phyloP scores from a whole-genome alignment of 2,797 vertebrate genomes.

The Halcyon badia region DNA sequence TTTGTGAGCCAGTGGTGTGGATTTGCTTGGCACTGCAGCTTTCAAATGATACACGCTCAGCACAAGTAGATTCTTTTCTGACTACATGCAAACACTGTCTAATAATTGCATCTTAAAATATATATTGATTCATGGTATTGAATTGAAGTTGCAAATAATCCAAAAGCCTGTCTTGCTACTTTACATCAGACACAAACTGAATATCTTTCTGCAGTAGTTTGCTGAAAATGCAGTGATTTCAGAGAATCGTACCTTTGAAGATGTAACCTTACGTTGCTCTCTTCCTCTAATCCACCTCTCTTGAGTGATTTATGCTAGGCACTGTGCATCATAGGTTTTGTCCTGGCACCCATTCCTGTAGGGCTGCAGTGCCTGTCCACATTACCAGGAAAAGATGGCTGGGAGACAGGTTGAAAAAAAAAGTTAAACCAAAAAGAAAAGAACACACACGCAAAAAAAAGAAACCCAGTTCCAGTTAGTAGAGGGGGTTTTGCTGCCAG shows the following conservation, averaged over 20 bases:
- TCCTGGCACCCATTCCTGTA: constrained; percentile 27
- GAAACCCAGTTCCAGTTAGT: constrained; percentile 60
- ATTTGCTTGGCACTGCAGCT: constrained; percentile 57
- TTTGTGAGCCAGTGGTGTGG: constrained; percentile 37
- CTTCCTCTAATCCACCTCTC: constrained; percentile 24
- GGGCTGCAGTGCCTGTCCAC: constrained; percentile 33
- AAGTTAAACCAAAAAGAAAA: constrained; percentile 47
- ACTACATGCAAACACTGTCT: constrained; percentile 35
- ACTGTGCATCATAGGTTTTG: constrained; percentile 50
- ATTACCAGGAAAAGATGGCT: constrained; percentile 67
- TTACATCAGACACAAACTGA: not conserved
- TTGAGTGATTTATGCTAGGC: constrained; percentile 68
- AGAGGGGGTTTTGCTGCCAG: constrained; percentile 54
- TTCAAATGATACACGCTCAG: constrained; percentile 39
- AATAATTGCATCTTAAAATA: constrained; percentile 44
- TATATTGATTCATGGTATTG: constrained; percentile 43
- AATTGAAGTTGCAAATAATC: constrained; percentile 22
- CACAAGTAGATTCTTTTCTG: constrained; percentile 64
- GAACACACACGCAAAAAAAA: constrained; percentile 49
- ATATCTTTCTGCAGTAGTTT: not conserved
- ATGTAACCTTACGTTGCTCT: constrained; percentile 20
- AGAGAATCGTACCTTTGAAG: constrained; percentile 17
- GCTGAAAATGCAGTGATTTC: constrained; percentile 36
- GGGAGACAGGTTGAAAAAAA: not conserved
- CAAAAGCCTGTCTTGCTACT: not conserved